These are phyloP conservation scores for Anguilla obscura DNA, from an alignment of 2,797 vertebrate species.

Conservation along the genomic window DNA sequence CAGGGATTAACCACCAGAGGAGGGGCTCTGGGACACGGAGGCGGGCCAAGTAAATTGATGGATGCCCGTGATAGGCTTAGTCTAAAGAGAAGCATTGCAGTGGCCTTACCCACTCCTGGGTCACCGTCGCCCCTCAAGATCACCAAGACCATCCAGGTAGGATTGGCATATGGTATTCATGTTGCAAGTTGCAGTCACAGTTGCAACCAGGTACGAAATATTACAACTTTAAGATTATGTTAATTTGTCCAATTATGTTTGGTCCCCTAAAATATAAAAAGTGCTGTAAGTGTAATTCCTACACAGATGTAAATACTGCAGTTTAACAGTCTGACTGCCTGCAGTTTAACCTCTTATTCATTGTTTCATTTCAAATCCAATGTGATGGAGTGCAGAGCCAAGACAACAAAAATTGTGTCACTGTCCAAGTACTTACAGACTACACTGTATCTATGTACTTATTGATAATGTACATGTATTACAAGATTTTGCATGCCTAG, in stretches of 20 bases:
- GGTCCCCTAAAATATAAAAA: background rate
- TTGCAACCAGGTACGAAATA: too few relatives aligned
- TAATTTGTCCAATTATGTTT: too few relatives aligned
- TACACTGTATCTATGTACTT: background rate
- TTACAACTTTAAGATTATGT: too few relatives aligned
- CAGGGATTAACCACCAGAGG: constrained; percentile 59
- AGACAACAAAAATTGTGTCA: too few relatives aligned
- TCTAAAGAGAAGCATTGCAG: constrained; percentile 83
- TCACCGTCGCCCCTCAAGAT: constrained; percentile 80
- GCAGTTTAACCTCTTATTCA: background rate
- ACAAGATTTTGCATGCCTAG: background rate
- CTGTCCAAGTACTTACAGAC: too few relatives aligned
- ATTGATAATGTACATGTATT: background rate
- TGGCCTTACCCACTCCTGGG: constrained; percentile 60
- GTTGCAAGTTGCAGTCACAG: too few relatives aligned
- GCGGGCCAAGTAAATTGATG: constrained; percentile 78
- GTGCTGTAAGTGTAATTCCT: too few relatives aligned
- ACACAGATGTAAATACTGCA: too few relatives aligned
- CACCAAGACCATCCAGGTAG: constrained; percentile 97
- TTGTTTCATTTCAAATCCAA: background rate
- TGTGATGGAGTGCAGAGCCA: too few relatives aligned
- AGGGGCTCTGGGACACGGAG: constrained; percentile 59
- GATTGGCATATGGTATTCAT: background rate
- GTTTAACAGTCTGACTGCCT: too few relatives aligned
- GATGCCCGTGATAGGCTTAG: constrained; percentile 93